phyloP scores from a whole-genome alignment of 1,140 invertebrate genomes.

The Reticulitermes speratus region DNA sequence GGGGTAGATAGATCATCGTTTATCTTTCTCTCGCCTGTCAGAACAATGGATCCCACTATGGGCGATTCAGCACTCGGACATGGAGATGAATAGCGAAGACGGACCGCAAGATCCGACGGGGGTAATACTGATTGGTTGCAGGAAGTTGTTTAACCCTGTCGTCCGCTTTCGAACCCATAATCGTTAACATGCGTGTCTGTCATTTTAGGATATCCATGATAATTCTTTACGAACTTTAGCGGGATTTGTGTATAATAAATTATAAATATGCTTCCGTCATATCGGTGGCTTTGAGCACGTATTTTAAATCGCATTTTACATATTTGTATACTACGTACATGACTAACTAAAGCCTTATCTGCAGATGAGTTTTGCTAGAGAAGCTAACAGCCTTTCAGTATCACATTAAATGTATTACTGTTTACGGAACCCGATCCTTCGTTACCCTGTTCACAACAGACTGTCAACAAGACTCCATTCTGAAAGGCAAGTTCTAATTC shows the following conservation, averaged over 20 bases:
- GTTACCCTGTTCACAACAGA: too few species aligned
- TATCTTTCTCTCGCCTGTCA: background rate
- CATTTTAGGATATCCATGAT: background rate
- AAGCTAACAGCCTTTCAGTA: too few species aligned
- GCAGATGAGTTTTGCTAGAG: too few species aligned
- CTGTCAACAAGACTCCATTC: too few species aligned
- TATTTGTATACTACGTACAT: too few species aligned
- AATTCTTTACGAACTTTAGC: background rate
- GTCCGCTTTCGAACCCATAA: background rate
- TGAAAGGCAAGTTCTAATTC: too few species aligned
- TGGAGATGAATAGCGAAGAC: background rate
- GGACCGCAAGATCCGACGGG: background rate
- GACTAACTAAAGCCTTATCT: too few species aligned
- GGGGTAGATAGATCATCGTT: background rate
- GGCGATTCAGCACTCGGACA: background rate
- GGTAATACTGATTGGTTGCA: background rate
- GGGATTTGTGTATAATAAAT: background rate
- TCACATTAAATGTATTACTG: too few species aligned
- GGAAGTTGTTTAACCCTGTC: background rate
- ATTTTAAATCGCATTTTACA: too few species aligned
- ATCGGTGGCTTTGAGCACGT: too few species aligned
- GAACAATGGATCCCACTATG: background rate
- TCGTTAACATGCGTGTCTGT: background rate
- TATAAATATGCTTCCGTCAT: too few species aligned
- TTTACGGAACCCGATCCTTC: too few species aligned